A percentile compares a stretch with the other conserved stretches of the same genome.
phyloP scores from a whole-genome alignment of 2,888 invertebrate species.

The Mechanitis mazaeus region DNA sequence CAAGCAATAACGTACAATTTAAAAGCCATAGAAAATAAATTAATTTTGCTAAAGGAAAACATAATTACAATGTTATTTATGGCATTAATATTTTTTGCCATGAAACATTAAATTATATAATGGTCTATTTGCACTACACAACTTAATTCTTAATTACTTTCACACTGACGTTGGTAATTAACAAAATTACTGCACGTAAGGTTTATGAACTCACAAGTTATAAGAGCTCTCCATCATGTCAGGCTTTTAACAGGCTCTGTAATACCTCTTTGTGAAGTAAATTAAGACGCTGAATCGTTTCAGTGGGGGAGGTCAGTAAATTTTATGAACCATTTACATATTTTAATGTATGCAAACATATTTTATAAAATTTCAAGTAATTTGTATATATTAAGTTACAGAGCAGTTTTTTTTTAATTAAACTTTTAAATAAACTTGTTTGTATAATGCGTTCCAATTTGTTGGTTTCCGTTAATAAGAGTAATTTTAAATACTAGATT shows the following conservation, averaged over 20 bases:
- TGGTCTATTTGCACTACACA: neutral
- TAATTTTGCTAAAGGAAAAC: slow-evolving; percentile 30
- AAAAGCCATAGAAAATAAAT: slow-evolving; percentile 27
- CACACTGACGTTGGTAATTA: slow-evolving; percentile 56
- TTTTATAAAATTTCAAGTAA: neutral
- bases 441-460: no score
- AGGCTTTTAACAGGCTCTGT: slow-evolving; percentile 71
- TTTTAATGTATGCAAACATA: slow-evolving; percentile 12
- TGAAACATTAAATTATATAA: neutral
- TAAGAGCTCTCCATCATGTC: slow-evolving; percentile 73
- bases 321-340: slow-evolving; percentile 8
- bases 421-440: no score
- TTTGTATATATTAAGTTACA: neutral
- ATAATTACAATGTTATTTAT: slow-evolving; percentile 34
- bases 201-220: slow-evolving; percentile 68
- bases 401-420: no score
- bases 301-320: slow-evolving; percentile 40
- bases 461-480: no score
- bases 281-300: slow-evolving; percentile 73
- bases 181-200: slow-evolving; percentile 63
- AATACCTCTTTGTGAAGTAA: slow-evolving; percentile 72
- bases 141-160: slow-evolving; percentile 41
- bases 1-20: slow-evolving; percentile 19
- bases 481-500: no score
- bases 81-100: slow-evolving; percentile 30